Evolutionary conservation across 2,113 vertebrate genomes (phyloP), one percentile per base, ranked within the genome.

Genomic region (Apistogramma diplotaenia): DNA sequence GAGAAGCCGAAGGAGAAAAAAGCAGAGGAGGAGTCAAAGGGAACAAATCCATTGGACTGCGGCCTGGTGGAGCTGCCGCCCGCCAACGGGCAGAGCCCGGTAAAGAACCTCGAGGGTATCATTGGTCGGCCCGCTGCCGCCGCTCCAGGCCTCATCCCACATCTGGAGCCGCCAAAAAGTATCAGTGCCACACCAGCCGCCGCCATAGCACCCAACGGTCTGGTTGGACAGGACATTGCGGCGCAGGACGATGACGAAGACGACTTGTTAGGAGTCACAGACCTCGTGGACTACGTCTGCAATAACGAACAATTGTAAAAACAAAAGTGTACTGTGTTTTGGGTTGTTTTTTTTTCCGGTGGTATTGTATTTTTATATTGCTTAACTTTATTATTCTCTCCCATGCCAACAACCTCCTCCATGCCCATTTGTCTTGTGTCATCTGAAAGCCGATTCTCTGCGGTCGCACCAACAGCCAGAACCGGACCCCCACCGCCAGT

Each of bases 211-310:
- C 93, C 97, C 31, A 99, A 98, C 0, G 97, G 97, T 67, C 95
- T 96, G 6, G 94, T 89, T 0, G 89, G 94, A 58, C 96, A 95
- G 93, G 97, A 99, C 82, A 92, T 93, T 1, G 93, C 94, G 9
- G 95, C 94, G 16, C 96, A 96, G 0, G 97, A 99, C 33, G 98
- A 99, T 61, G 98, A 99, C 0, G 98, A 99, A 89, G 98, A 99
- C 3, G 98, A 99, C 94, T 97, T 99, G 86, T 94, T 99, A 85
- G 96, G 98, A 90, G 98, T 99, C 95, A 99, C 98, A 94, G 98
- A 99, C 94, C 97, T 99, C 78, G 98, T 99, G 92, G 98, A 99
- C 96, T 99, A 99, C 80, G 98, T 99, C 95, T 99, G 98, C 97
- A 99, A 98, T 95, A 99, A 97, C 92, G 98, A 99, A 97, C 96